Evolutionary conservation across 2,113 vertebrate genomes (phyloP).

Genomic region (Engraulis encrasicolus): DNA sequence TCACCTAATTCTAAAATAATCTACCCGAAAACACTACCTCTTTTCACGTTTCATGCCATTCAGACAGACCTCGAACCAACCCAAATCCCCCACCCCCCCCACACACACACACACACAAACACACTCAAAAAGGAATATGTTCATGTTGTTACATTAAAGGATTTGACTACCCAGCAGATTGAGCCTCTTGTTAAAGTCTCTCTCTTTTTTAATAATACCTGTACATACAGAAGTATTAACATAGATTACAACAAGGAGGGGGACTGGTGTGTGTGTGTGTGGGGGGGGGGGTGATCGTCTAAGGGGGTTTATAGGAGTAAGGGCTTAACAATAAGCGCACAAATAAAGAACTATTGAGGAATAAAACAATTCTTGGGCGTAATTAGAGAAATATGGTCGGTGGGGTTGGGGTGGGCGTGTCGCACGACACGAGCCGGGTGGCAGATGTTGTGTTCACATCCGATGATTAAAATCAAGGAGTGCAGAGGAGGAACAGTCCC

Average conservation of each 20-base stretch:
- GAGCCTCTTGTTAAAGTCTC: constrained; percentile 49
- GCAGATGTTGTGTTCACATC: constrained; percentile 83
- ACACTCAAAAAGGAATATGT: constrained; percentile 41
- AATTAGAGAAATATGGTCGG: constrained; percentile 81
- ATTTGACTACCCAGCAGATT: constrained; percentile 31
- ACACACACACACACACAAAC: too few species aligned
- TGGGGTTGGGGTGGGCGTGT: constrained; percentile 59
- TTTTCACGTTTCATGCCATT: too few species aligned
- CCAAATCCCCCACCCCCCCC: constrained; percentile 9
- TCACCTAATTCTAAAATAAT: constrained; percentile 49
- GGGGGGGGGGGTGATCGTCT: constrained; percentile 64
- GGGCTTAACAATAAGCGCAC: constrained; percentile 68
- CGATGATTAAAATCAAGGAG: constrained; percentile 80
- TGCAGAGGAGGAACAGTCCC: constrained; percentile 71
- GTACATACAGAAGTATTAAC: constrained; percentile 74
- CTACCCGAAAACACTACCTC: too few species aligned
- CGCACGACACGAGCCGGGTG: constrained; percentile 60
- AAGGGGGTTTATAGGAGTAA: not conserved
- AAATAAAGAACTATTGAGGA: constrained; percentile 67
- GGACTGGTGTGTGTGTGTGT: too few species aligned
- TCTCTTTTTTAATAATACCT: constrained; percentile 75
- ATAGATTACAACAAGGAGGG: constrained; percentile 40
- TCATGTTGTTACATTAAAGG: constrained; percentile 54
- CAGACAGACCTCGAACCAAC: too few species aligned
- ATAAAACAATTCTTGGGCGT: constrained; percentile 74